These are phyloP conservation scores for Ridgeia piscesae DNA, from an alignment of 1,140 invertebrate genomes.

Conservation along the genomic window DNA sequence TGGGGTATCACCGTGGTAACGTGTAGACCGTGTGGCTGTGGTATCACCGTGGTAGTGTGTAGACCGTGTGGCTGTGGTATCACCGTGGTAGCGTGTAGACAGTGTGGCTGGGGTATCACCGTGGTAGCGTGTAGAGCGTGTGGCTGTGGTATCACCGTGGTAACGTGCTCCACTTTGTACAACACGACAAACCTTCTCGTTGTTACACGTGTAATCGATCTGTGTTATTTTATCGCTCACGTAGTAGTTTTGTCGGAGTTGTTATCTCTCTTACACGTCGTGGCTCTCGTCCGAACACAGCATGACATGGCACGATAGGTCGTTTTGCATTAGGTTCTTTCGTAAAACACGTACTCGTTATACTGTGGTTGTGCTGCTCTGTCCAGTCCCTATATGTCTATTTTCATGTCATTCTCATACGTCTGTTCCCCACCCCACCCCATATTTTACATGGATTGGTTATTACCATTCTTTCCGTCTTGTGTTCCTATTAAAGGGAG, in stretches of 20 bases:
- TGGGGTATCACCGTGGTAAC: not conserved
- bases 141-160: not conserved
- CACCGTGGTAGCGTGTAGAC: not conserved
- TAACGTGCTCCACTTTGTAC: not conserved
- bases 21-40: not conserved
- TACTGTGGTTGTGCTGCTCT: no score
- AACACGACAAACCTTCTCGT: not conserved
- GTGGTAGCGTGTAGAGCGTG: not conserved
- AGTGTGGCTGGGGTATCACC: not conserved
- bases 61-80: not conserved
- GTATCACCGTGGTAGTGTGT: not conserved
- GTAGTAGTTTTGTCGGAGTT: not conserved
- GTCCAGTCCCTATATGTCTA: no score
- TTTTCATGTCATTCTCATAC: no score
- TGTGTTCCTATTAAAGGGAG: no score
- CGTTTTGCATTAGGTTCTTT: no score
- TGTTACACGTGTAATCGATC: not conserved
- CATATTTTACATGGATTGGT: no score
- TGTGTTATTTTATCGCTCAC: not conserved
- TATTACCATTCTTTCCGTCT: not conserved
- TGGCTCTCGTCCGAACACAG: not conserved
- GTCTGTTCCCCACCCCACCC: no score
- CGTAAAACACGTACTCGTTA: no score
- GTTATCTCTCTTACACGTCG: not conserved
- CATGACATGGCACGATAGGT: no score